Percentiles rank a stretch among this genome's conserved stretches.
Evolutionary conservation across 2,113 vertebrate genomes (phyloP).

Genomic region (Mastomys coucha): DNA sequence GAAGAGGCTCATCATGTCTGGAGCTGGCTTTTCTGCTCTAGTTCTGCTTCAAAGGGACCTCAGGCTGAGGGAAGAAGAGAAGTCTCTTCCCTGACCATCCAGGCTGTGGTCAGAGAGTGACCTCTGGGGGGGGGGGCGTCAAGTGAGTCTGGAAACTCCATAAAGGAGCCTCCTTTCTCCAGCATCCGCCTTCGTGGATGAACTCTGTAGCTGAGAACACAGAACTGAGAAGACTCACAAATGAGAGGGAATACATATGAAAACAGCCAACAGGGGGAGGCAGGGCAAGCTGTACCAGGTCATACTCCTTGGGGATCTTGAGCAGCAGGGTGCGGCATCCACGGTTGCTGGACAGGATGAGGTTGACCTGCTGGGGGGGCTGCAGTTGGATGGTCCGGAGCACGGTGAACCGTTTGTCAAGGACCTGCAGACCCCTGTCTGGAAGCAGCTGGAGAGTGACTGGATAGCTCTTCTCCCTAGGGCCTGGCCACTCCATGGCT

Average conservation of each 20-base stretch:
- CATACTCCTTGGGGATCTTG: conserved; percentile 96
- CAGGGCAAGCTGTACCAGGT: conserved; percentile 89
- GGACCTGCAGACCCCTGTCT: conserved; percentile 89
- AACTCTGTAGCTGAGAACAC: not conserved
- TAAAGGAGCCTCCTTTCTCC: not conserved
- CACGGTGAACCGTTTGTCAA: conserved; percentile 86
- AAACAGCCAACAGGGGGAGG: not conserved
- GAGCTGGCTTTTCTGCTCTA: not conserved
- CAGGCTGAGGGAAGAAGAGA: not conserved
- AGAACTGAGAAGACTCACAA: not conserved
- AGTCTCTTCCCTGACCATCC: not conserved
- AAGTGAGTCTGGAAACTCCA: not conserved
- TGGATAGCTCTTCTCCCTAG: conserved; percentile 82
- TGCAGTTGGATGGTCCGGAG: conserved; percentile 89
- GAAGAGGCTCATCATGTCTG: rapidly evolving
- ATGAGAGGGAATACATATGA: not conserved
- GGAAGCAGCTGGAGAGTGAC: conserved; percentile 89
- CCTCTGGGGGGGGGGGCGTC: no score
- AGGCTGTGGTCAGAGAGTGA: not conserved
- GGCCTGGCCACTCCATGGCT: conserved; percentile 95
- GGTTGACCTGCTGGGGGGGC: conserved; percentile 84
- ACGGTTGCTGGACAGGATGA: conserved; percentile 90
- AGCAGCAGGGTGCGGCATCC: conserved; percentile 89
- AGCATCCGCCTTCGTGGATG: not conserved
- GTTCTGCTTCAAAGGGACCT: not conserved